phyloP scores from a whole-genome alignment of 2,888 invertebrate genomes.

The Scaptomyza flava region DNA sequence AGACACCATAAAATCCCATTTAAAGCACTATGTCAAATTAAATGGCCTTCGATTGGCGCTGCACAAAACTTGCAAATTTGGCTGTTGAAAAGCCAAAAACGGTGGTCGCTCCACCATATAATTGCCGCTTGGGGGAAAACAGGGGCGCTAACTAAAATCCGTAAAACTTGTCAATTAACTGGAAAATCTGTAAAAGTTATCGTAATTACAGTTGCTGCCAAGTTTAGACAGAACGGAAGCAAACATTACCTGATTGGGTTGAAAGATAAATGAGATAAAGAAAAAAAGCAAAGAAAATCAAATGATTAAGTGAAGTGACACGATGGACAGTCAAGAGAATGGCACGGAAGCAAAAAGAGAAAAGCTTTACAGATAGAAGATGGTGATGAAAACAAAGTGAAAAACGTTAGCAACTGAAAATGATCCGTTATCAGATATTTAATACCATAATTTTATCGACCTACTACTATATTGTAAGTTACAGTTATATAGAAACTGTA shows the following conservation, averaged over 20 bases:
- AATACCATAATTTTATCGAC: not conserved
- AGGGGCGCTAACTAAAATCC: constrained; percentile 15
- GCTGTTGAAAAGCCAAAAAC: constrained; percentile 58
- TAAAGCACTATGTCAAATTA: constrained; percentile 59
- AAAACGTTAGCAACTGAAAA: not conserved
- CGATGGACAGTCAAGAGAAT: not conserved
- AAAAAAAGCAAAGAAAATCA: not conserved
- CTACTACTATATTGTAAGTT: not conserved
- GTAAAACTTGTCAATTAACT: constrained; percentile 47
- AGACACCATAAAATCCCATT: constrained; percentile 51
- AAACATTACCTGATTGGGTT: constrained; percentile 11
- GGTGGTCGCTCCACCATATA: constrained; percentile 62
- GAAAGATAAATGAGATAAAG: not conserved
- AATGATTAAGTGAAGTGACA: constrained; percentile 20
- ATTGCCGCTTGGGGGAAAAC: constrained; percentile 35
- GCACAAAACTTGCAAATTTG: constrained; percentile 69
- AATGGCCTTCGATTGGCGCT: constrained; percentile 66
- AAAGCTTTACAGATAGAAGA: too few relatives aligned
- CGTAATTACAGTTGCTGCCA: constrained; percentile 37
- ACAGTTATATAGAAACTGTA: not conserved
- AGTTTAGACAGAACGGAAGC: constrained; percentile 52
- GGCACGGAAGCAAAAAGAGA: not conserved
- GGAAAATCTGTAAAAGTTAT: constrained; percentile 29
- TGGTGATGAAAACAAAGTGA: not conserved
- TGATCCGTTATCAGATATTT: too few relatives aligned